These are phyloP conservation scores for Intellagama lesueurii DNA, from an alignment of 2,797 vertebrate species.

Conservation along the genomic window DNA sequence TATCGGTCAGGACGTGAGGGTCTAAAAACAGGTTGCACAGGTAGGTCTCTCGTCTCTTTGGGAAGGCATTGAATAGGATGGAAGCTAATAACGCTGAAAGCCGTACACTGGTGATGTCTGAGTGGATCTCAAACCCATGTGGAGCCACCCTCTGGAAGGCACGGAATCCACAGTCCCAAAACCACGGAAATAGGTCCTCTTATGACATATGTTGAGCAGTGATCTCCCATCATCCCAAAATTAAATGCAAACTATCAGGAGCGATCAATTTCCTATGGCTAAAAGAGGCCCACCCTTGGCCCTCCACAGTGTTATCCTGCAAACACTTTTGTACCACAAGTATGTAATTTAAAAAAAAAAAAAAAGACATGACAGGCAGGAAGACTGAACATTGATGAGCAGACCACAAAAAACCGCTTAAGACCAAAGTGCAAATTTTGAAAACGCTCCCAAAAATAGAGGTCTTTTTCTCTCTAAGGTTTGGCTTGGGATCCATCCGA, in stretches of 20 bases:
- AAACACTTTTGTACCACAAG: neutral
- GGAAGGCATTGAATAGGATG: neutral
- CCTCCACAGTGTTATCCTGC: neutral
- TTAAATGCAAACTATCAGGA: neutral
- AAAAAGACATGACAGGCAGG: constrained; percentile 4
- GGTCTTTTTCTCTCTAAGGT: constrained; percentile 42
- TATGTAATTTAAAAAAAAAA: neutral
- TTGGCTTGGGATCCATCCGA: constrained; percentile 33
- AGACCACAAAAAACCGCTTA: neutral
- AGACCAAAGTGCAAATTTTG: neutral
- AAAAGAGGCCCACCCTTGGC: neutral
- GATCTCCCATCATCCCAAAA: no score
- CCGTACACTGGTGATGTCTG: neutral
- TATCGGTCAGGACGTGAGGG: neutral
- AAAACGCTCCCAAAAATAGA: neutral
- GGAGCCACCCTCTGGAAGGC: neutral
- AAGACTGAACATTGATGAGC: neutral
- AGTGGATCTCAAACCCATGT: neutral
- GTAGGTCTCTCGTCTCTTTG: neutral
- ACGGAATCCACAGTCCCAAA: neutral
- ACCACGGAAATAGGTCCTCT: neutral
- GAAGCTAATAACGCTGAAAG: neutral
- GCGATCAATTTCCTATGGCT: neutral
- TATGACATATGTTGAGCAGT: neutral
- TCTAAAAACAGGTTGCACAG: neutral